Evolutionary conservation across 2,797 vertebrate genomes (phyloP).

Genomic region (Lithobates pipiens): DNA sequence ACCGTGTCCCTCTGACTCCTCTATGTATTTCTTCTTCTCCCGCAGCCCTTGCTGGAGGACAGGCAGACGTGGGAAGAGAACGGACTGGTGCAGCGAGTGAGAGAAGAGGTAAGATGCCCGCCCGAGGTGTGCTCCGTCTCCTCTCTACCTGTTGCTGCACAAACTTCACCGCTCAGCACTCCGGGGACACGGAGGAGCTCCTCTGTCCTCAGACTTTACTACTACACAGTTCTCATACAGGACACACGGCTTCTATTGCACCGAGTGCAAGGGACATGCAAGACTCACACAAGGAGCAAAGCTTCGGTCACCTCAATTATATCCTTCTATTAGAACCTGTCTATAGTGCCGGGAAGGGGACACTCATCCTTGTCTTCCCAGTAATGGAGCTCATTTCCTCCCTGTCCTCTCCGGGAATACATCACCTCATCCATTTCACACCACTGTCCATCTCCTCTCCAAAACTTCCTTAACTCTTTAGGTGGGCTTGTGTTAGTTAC

Average conservation of each 20-base stretch:
- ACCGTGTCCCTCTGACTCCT: neutral
- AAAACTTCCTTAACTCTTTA: neutral
- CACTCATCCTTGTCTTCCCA: constrained; percentile 25
- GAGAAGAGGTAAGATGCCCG: constrained; percentile 82
- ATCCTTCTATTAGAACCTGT: no score
- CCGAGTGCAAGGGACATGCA: no score
- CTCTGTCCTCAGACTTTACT: neutral
- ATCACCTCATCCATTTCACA: neutral
- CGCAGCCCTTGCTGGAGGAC: constrained; percentile 87
- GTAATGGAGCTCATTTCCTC: constrained; percentile 41
- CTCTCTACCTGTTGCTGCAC: constrained; percentile 8
- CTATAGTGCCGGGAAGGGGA: neutral
- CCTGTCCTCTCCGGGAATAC: neutral
- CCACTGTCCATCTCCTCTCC: neutral
- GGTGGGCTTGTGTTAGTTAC: no score
- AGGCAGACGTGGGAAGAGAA: constrained; percentile 79
- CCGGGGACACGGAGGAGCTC: no score
- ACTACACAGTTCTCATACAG: no score
- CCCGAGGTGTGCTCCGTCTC: neutral
- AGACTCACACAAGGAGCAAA: no score
- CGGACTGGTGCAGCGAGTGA: constrained; percentile 84
- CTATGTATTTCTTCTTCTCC: constrained; percentile 39
- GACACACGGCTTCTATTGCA: no score
- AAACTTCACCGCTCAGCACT: neutral
- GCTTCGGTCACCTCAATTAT: no score